Evolutionary conservation across 2,888 invertebrate species (phyloP).

Genomic region (Punctoribates punctum): DNA sequence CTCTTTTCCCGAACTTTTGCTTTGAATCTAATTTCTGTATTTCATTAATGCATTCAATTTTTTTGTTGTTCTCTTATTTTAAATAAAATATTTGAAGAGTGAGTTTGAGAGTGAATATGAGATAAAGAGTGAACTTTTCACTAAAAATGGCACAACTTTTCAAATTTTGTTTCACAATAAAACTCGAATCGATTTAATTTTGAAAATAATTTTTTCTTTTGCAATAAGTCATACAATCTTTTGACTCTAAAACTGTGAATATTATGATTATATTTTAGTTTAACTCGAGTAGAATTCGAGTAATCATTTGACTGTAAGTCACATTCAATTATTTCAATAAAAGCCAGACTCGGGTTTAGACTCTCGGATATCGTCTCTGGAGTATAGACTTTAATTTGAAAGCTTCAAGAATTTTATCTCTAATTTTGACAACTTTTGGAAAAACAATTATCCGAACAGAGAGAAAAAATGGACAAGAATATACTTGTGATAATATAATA

Average conservation of each 20-base stretch:
- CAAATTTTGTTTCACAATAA: neutral
- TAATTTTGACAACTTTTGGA: conserved; percentile 25
- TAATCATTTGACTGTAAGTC: conserved; percentile 22
- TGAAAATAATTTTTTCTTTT: neutral
- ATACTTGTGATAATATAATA: no score
- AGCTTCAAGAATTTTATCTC: conserved; percentile 33
- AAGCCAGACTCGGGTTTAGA: conserved; percentile 17
- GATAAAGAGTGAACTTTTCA: neutral
- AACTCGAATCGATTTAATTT: conserved; percentile 1
- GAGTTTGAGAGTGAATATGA: neutral
- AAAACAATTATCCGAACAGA: conserved; percentile 27
- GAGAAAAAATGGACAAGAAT: no score
- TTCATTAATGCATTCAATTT: conserved; percentile 13
- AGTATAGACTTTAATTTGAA: conserved; percentile 28
- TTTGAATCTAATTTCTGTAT: conserved; percentile 13
- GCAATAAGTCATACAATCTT: neutral
- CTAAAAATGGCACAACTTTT: neutral
- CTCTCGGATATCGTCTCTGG: conserved; percentile 22
- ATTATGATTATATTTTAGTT: neutral
- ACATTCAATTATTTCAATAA: conserved; percentile 32
- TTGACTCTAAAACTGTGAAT: neutral
- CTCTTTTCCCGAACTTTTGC: neutral
- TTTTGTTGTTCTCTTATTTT: neutral
- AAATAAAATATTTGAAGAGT: neutral
- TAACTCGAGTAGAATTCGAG: neutral